Percentiles rank a stretch among this genome's conserved stretches.
Conservation (phyloP, 1,140 invertebrate genomes). For the Calephelis virginiensis region DNA sequence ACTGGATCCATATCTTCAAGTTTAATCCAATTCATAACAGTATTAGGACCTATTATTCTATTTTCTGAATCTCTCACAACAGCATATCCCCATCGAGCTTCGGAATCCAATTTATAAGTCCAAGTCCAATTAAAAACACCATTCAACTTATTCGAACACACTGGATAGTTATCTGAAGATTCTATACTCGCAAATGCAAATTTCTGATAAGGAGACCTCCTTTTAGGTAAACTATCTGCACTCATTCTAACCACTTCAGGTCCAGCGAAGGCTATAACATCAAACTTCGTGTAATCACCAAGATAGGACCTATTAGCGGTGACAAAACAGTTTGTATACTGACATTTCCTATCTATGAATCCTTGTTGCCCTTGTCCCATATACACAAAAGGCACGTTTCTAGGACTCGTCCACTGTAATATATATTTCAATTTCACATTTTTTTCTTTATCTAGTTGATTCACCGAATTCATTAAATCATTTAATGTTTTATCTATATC, state of each 20-base stretch:
- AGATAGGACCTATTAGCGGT: constrained; percentile 45
- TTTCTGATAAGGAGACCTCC: constrained; percentile 50
- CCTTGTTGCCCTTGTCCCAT: constrained; percentile 45
- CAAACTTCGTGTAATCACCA: constrained; percentile 51
- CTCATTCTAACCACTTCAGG: constrained; percentile 40
- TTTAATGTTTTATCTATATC: constrained; percentile 1
- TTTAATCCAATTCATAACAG: constrained; percentile 55
- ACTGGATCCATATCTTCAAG: constrained; percentile 59
- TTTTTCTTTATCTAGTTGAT: constrained; percentile 21
- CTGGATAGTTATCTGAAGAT: constrained; percentile 59
- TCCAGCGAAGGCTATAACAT: constrained; percentile 55
- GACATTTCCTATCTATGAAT: constrained; percentile 47
- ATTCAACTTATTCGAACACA: constrained; percentile 58
- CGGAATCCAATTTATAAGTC: constrained; percentile 82
- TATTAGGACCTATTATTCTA: constrained; percentile 55
- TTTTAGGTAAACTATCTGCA: constrained; percentile 33
- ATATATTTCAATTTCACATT: constrained; percentile 51
- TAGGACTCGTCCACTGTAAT: constrained; percentile 50
- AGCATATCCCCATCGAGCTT: constrained; percentile 79
- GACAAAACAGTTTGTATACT: constrained; percentile 53
- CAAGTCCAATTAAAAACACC: constrained; percentile 82
- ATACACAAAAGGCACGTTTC: constrained; percentile 47
- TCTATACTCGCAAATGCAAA: constrained; percentile 62
- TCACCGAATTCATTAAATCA: constrained; percentile 1
- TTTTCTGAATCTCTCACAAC: constrained; percentile 51